Conservation (phyloP, 1,140 invertebrate species). For the Lethrus apterus region DNA sequence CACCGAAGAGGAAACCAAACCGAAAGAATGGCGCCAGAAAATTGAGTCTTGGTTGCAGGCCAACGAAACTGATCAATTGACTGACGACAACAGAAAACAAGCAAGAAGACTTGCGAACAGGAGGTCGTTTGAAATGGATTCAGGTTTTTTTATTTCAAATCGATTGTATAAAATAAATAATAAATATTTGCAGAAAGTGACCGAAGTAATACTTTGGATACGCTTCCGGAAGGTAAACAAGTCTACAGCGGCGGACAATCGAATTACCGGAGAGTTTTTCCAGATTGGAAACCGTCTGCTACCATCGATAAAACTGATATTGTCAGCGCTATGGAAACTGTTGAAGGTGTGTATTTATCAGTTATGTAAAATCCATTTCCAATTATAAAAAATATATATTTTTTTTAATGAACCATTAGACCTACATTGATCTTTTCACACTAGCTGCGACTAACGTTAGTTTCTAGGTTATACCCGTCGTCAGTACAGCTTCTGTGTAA, state of each 20-base stretch:
- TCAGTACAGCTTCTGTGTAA: no score
- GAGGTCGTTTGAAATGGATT: conserved; percentile 72
- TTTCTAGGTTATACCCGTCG: no score
- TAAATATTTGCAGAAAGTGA: conserved; percentile 57
- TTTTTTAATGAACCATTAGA: no score
- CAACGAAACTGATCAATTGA: conserved; percentile 71
- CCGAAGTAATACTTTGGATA: conserved; percentile 58
- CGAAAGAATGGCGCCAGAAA: conserved; percentile 74
- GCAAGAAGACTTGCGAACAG: conserved; percentile 58
- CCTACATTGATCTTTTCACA: no score
- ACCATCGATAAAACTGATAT: conserved; percentile 75
- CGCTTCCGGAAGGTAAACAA: conserved; percentile 59
- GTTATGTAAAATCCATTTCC: background rate
- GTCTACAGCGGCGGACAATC: conserved; percentile 38
- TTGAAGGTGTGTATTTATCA: conserved; percentile 56
- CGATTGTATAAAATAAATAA: background rate
- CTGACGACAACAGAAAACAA: conserved; percentile 54
- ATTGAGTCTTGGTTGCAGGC: conserved; percentile 86
- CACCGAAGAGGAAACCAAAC: conserved; percentile 47
- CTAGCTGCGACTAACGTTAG: no score
- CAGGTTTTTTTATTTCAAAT: conserved; percentile 46
- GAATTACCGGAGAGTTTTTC: conserved; percentile 57
- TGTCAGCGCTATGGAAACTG: conserved; percentile 75
- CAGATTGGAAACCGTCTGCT: conserved; percentile 70
- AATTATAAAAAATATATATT: no score